Evolutionary conservation across 2,888 invertebrate genomes (phyloP).

Genomic region (Nemoura dubitans): DNA sequence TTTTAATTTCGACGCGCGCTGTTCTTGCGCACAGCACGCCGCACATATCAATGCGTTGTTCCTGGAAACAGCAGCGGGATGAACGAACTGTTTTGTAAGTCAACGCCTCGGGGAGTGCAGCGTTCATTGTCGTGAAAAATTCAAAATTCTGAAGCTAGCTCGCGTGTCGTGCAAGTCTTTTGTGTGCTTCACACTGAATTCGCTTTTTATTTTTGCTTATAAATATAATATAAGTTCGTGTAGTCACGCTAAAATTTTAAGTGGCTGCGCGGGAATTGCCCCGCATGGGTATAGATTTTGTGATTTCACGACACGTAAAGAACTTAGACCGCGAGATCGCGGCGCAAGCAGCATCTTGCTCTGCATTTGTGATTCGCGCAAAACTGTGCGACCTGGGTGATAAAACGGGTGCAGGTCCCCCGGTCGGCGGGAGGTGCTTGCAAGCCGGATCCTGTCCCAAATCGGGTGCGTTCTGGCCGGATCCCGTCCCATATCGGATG

Average conservation of each 20-base stretch:
- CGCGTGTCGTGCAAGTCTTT: background rate
- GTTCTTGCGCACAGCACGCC: too few relatives aligned
- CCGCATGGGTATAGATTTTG: background rate
- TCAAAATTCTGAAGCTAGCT: background rate
- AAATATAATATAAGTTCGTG: conserved; percentile 4
- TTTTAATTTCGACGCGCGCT: background rate
- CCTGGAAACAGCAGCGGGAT: background rate
- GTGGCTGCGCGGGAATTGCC: background rate
- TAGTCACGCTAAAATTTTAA: background rate
- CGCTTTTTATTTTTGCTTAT: conserved; percentile 12
- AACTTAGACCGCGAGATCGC: background rate
- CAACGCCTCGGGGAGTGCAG: background rate
- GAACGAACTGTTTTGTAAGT: background rate
- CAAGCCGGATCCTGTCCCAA: too few relatives aligned
- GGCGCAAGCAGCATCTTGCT: background rate
- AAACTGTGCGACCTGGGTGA: too few relatives aligned
- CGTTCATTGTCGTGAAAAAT: background rate
- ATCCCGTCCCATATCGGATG: too few relatives aligned
- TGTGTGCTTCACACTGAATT: background rate
- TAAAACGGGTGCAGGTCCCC: too few relatives aligned
- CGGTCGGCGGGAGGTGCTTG: too few relatives aligned
- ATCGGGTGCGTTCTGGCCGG: too few relatives aligned
- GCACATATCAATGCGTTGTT: background rate
- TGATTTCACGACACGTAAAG: background rate
- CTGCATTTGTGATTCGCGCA: background rate